Conservation (phyloP, 2,888 invertebrate genomes). For the Dynastes hyllus region DNA sequence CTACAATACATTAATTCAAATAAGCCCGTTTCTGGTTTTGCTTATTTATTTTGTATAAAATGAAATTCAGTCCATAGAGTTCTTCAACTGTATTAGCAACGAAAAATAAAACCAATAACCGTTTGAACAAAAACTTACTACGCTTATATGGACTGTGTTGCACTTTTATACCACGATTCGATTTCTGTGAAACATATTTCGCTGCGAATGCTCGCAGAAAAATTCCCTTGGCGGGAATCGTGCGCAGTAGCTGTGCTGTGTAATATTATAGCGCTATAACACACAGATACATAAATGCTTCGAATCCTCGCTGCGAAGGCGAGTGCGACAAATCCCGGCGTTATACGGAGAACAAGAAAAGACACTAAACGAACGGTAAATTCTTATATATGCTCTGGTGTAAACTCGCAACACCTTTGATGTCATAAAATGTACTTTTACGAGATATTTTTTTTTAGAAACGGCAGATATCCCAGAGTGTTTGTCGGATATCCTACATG, state of each 20-base stretch:
- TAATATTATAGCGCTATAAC: constrained; percentile 10
- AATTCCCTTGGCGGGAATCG: constrained; percentile 3
- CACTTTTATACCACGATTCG: neutral
- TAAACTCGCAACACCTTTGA: constrained; percentile 52
- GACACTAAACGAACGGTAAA: constrained; percentile 52
- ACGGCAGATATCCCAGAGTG: neutral
- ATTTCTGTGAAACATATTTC: constrained; percentile 15
- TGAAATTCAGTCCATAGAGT: no score
- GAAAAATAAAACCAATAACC: no score
- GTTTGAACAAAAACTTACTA: no score
- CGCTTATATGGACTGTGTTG: neutral
- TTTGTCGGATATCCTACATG: neutral
- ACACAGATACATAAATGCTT: constrained; percentile 34
- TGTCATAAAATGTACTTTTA: constrained; percentile 53
- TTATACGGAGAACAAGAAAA: constrained; percentile 44
- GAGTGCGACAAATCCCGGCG: constrained; percentile 8
- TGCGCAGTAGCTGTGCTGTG: neutral
- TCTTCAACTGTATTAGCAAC: no score
- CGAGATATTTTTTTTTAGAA: constrained; percentile 48
- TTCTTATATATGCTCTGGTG: constrained; percentile 50
- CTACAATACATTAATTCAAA: no score
- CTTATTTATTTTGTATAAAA: no score
- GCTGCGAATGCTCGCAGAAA: neutral
- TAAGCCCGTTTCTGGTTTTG: no score
- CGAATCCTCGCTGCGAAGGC: constrained; percentile 20